phyloP scores from a whole-genome alignment of 2,888 invertebrate species.

The Gortyna flavago region DNA sequence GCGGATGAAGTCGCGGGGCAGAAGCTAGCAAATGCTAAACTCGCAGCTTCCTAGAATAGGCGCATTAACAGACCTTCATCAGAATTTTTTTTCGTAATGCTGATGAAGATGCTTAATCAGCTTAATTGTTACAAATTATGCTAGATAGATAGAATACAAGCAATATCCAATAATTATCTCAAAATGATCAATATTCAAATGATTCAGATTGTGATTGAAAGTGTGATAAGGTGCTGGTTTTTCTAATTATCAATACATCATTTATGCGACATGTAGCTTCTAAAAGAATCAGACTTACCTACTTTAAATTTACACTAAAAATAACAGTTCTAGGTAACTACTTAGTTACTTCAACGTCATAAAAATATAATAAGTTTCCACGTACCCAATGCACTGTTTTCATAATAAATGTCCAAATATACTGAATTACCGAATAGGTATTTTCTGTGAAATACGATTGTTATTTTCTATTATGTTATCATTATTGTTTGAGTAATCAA shows the following conservation, averaged over 20 bases:
- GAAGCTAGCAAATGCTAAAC: neutral
- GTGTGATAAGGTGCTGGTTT: neutral
- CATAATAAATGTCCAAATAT: neutral
- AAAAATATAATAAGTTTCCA: neutral
- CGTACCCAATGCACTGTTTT: neutral
- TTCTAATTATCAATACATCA: too few relatives aligned
- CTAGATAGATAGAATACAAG: too few relatives aligned
- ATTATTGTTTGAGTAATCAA: constrained; percentile 39
- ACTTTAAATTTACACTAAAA: too few relatives aligned
- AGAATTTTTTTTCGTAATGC: neutral
- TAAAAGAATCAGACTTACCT: neutral
- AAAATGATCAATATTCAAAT: too few relatives aligned
- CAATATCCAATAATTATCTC: too few relatives aligned
- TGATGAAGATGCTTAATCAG: neutral
- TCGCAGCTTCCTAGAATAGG: too few relatives aligned
- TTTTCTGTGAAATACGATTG: constrained; percentile 7
- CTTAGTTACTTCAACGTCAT: neutral
- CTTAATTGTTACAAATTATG: neutral
- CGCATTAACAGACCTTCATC: neutral
- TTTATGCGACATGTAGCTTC: too few relatives aligned
- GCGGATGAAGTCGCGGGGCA: neutral
- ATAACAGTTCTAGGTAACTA: neutral
- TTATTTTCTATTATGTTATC: constrained; percentile 7
- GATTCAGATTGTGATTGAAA: too few relatives aligned
- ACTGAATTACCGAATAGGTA: neutral